phyloP scores from a whole-genome alignment of 2,888 invertebrate genomes.

The Oscheius sp. region DNA sequence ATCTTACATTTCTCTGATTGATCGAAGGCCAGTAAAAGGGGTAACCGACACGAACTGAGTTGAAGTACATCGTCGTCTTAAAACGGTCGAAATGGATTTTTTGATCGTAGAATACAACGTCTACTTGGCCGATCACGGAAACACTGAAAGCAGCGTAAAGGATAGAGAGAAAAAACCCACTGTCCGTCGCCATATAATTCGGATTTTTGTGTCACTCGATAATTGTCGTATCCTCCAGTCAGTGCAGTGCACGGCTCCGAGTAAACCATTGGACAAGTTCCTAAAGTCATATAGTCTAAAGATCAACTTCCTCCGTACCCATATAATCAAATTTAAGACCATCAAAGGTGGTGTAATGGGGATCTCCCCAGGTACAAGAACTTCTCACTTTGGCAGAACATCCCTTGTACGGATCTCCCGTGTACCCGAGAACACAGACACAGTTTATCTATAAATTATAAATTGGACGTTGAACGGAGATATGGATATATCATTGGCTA shows the following conservation, averaged over 20 bases:
- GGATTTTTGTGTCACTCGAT: slow-evolving; percentile 51
- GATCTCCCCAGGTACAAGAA: slow-evolving; percentile 66
- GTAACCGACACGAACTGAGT: slow-evolving; percentile 43
- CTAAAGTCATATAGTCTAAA: no score
- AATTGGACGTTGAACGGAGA: no score
- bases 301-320: no score
- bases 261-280: slow-evolving; percentile 68
- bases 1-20: slow-evolving; percentile 29
- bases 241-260: slow-evolving; percentile 48
- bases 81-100: slow-evolving; percentile 50
- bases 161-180: background rate
- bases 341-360: slow-evolving; percentile 70
- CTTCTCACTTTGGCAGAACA: slow-evolving; percentile 22
- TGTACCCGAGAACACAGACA: slow-evolving; percentile 56
- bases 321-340: slow-evolving; percentile 61
- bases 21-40: slow-evolving; percentile 58
- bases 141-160: slow-evolving; percentile 41
- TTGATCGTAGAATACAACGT: slow-evolving; percentile 50
- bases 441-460: no score
- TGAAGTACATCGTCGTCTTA: slow-evolving; percentile 40
- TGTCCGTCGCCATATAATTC: slow-evolving; percentile 30
- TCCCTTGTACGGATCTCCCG: slow-evolving; percentile 36
- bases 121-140: slow-evolving; percentile 48
- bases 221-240: slow-evolving; percentile 39
- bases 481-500: no score